Evolutionary conservation across 2,797 vertebrate species (phyloP).

Genomic region (Natrix natrix): DNA sequence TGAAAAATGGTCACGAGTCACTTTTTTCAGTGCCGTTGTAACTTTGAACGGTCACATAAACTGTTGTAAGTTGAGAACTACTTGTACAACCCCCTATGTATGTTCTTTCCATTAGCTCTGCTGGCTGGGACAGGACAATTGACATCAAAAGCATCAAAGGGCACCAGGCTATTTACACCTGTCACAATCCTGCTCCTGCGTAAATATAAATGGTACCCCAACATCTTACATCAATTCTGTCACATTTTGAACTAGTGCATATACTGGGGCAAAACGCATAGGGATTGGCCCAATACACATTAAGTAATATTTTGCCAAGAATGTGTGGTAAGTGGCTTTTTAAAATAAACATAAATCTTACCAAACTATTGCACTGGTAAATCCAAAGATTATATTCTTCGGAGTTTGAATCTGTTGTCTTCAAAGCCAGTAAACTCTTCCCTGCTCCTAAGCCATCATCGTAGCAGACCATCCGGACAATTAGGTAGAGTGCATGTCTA

Average conservation of each 20-base stretch:
- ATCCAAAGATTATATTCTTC: slow-evolving; percentile 92
- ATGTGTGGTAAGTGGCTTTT: background rate
- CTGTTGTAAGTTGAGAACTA: too few relatives aligned
- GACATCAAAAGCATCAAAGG: background rate
- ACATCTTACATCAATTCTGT: background rate
- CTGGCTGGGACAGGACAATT: background rate
- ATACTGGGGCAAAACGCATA: background rate
- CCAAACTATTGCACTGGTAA: slow-evolving; percentile 92
- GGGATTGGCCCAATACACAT: background rate
- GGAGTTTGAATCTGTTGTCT: slow-evolving; percentile 85
- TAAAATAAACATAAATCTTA: slow-evolving; percentile 67
- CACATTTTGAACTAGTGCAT: background rate
- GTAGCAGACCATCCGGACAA: slow-evolving; percentile 94
- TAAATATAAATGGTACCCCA: background rate
- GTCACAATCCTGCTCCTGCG: background rate
- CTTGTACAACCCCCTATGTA: background rate
- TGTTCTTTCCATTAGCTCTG: background rate
- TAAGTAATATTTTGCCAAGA: background rate
- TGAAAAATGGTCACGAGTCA: too few relatives aligned
- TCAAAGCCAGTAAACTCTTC: slow-evolving; percentile 90
- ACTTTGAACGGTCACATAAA: too few relatives aligned
- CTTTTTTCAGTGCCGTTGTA: too few relatives aligned
- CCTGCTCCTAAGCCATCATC: slow-evolving; percentile 93
- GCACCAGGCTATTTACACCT: background rate
- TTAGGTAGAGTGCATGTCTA: slow-evolving; percentile 90